These are phyloP conservation scores for Mylabris phalerata DNA, from an alignment of 1,140 invertebrate species.

Conservation along the genomic window DNA sequence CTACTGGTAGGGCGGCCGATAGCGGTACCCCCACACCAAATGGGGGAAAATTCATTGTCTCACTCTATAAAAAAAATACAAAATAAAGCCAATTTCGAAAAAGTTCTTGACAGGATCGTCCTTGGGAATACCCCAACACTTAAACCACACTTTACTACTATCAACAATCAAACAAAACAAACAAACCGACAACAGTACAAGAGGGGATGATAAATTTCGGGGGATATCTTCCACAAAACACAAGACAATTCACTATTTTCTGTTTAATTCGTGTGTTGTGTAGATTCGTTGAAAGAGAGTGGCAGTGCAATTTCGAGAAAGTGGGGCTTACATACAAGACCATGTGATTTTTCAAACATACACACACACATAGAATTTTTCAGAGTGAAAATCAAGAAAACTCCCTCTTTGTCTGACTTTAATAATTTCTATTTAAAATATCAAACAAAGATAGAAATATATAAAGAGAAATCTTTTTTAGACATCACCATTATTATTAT, in stretches of 20 bases:
- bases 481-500: no score
- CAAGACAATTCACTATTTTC: not conserved
- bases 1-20: constrained; percentile 54
- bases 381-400: no score
- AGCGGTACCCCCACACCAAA: constrained; percentile 57
- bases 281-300: constrained; percentile 30
- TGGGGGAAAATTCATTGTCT: constrained; percentile 61
- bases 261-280: not conserved
- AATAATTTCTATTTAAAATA: no score
- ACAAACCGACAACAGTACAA: constrained; percentile 12
- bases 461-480: constrained; percentile 25
- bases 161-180: no score
- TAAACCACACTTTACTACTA: not conserved
- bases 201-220: constrained; percentile 31
- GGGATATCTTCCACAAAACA: constrained; percentile 14
- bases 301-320: constrained; percentile 25
- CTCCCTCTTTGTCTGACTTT: no score
- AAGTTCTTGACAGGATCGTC: constrained; percentile 27
- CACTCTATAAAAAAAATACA: constrained; percentile 8
- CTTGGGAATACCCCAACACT: constrained; percentile 32
- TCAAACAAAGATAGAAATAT: constrained; percentile 11
- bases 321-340: constrained; percentile 20
- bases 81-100: constrained; percentile 3
- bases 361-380: not conserved
- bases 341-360: constrained; percentile 25